Conservation (phyloP, 37 sponge, comb jelly and placozoan species). For the Haliclona indistincta region DNA sequence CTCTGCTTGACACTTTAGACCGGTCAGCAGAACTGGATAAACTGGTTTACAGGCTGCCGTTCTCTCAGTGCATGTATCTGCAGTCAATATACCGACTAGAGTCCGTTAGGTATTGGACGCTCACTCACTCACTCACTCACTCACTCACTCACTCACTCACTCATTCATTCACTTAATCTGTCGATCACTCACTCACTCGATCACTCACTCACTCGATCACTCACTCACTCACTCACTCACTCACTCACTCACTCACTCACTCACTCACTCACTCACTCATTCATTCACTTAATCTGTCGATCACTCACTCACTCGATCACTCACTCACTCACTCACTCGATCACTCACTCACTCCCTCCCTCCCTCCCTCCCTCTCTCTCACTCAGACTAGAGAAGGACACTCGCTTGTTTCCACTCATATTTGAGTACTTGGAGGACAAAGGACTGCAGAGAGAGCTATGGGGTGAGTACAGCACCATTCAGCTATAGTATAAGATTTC, state of each 20-base stretch:
- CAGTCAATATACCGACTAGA: conserved; percentile 77
- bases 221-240: too few relatives aligned
- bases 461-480: conserved; percentile 27
- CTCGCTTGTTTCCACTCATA: conserved; percentile 42
- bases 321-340: too few relatives aligned
- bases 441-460: conserved; percentile 75
- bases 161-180: too few relatives aligned
- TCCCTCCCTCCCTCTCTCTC: background rate
- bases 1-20: conserved; percentile 53
- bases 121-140: too few relatives aligned
- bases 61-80: conserved; percentile 82
- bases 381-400: conserved; percentile 41
- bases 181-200: too few relatives aligned
- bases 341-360: too few relatives aligned
- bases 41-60: conserved; percentile 54
- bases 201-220: too few relatives aligned
- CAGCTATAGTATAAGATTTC: background rate
- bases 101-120: conserved; percentile 66
- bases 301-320: too few relatives aligned
- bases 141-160: too few relatives aligned
- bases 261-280: too few relatives aligned
- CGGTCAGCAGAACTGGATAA: conserved; percentile 58
- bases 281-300: too few relatives aligned
- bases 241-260: too few relatives aligned
- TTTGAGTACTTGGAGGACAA: conserved; percentile 83